Percentiles rank a stretch among this genome's conserved stretches.
Evolutionary conservation across 2,113 vertebrate species (phyloP).

Genomic region (Fulmarus glacialis): DNA sequence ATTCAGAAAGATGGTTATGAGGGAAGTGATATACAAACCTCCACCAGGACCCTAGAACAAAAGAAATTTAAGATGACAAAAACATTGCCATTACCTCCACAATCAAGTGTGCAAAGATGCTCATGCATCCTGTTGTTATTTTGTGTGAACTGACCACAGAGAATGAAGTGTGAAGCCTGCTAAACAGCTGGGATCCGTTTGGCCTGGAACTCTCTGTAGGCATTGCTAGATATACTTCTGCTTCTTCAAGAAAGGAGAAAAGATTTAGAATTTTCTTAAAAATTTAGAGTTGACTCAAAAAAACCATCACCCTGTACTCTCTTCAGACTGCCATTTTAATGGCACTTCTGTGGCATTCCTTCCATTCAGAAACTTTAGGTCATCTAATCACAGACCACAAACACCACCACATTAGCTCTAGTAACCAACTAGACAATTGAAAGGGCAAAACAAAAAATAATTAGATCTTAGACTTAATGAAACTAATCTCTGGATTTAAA

Average conservation of each 20-base stretch:
- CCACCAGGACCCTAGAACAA: not conserved
- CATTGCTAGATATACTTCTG: not conserved
- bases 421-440: not conserved
- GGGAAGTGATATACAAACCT: not conserved
- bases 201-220: not conserved
- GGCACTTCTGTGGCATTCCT: not conserved
- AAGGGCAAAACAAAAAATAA: not conserved
- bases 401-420: not conserved
- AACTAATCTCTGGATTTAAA: not conserved
- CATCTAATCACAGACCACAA: not conserved
- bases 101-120: not conserved
- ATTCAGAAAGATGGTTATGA: not conserved
- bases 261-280: not conserved
- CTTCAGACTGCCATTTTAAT: not conserved
- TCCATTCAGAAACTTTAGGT: not conserved
- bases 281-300: not conserved
- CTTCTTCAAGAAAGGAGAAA: not conserved
- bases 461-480: not conserved
- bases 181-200: not conserved
- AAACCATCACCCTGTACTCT: not conserved
- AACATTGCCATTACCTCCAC: not conserved
- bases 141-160: not conserved
- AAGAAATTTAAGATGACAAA: not conserved
- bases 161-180: not conserved
- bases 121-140: not conserved